Evolutionary conservation across 2,888 invertebrate genomes (phyloP).

Genomic region (Poecilobothrus nobilitatus): DNA sequence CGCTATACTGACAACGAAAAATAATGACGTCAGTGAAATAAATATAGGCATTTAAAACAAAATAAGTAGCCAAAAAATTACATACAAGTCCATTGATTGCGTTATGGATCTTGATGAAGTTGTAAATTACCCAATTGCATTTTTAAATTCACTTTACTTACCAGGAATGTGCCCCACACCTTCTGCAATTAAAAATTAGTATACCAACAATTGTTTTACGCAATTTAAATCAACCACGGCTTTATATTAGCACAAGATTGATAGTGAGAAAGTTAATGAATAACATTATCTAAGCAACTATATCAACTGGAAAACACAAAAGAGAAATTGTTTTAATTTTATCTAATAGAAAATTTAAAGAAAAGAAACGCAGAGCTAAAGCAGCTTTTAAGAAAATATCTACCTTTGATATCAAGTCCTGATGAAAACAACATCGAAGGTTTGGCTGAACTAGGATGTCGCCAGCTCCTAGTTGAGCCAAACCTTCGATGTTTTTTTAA

Average conservation of each 20-base stretch:
- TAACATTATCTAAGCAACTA: conserved; percentile 29
- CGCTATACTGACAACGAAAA: conserved; percentile 21
- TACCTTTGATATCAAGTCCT: too few species aligned
- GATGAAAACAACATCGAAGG: too few species aligned
- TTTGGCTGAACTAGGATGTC: too few species aligned
- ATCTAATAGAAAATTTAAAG: too few species aligned
- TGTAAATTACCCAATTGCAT: conserved; percentile 7
- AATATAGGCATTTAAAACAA: conserved; percentile 15
- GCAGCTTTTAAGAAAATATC: too few species aligned
- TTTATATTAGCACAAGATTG: too few species aligned
- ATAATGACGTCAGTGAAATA: conserved; percentile 16
- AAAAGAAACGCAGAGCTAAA: too few species aligned
- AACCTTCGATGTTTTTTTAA: too few species aligned
- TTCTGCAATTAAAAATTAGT: too few species aligned
- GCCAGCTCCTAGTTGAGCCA: too few species aligned
- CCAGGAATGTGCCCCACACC: conserved; percentile 20
- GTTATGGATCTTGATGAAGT: conserved; percentile 11
- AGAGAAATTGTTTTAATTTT: too few species aligned
- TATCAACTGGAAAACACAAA: conserved; percentile 24
- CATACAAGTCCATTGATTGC: conserved; percentile 15
- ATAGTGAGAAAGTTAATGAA: conserved; percentile 27
- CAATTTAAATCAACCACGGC: conserved; percentile 19
- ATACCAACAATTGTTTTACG: too few species aligned
- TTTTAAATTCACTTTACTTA: conserved; percentile 14
- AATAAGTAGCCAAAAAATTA: conserved; percentile 10